Percentiles rank a stretch among this genome's conserved stretches.
Conservation (phyloP, 2,888 invertebrate species). For the Aporophyla nigra region DNA sequence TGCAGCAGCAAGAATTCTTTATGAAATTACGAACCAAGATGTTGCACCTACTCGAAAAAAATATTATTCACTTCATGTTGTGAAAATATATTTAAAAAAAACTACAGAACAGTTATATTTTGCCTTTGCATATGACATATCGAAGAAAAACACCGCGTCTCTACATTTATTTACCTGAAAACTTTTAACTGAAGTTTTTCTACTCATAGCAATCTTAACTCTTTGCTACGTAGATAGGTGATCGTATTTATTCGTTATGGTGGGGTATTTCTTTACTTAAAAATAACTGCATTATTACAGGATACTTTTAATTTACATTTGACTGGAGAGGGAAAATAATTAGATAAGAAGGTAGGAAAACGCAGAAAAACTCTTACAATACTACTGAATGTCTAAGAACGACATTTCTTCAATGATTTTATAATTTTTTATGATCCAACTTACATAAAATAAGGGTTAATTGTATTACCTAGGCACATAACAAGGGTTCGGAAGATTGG, state of each 20-base stretch:
- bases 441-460: no score
- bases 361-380: no score
- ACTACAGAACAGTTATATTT: not conserved
- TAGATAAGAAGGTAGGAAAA: not conserved
- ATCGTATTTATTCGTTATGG: not conserved
- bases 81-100: not conserved
- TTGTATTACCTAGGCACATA: no score
- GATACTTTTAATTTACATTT: not conserved
- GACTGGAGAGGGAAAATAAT: not conserved
- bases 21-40: conserved; percentile 13
- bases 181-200: not conserved
- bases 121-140: not conserved
- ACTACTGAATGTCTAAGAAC: no score
- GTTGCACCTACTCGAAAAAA: not conserved
- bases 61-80: not conserved
- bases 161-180: not conserved
- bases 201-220: not conserved
- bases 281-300: not conserved
- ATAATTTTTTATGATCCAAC: no score
- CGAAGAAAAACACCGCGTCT: not conserved
- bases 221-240: not conserved
- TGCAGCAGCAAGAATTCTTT: conserved; percentile 32
- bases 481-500: no score
- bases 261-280: no score
- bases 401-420: no score